Percentiles rank a stretch among this genome's conserved stretches.
Evolutionary conservation across 2,797 vertebrate genomes (phyloP).

Genomic region (Pteronotus mesoamericanus): DNA sequence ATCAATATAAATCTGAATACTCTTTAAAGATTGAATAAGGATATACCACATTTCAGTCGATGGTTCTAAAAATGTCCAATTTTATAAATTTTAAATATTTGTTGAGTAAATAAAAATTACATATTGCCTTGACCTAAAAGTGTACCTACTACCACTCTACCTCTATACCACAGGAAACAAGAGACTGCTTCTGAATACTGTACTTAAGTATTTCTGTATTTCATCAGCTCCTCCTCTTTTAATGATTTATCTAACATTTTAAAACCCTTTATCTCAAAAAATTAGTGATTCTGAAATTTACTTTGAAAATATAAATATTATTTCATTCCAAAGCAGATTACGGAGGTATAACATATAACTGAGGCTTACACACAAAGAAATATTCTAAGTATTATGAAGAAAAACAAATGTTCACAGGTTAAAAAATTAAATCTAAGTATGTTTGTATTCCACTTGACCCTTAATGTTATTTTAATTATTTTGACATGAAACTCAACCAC

Average conservation of each 20-base stretch:
- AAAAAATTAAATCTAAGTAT: background rate
- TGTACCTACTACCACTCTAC: background rate
- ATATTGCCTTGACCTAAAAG: background rate
- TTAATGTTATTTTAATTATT: background rate
- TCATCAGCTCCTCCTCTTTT: background rate
- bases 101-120: background rate
- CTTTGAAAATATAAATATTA: constrained; percentile 8
- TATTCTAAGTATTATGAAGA: background rate
- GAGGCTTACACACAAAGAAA: background rate
- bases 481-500: constrained; percentile 21
- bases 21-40: background rate
- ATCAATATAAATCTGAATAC: constrained; percentile 29
- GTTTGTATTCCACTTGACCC: background rate
- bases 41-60: background rate
- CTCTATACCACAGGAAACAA: background rate
- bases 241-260: background rate
- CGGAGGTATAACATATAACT: background rate
- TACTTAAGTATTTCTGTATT: constrained; percentile 22
- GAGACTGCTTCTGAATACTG: background rate
- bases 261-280: background rate
- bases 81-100: constrained; percentile 5
- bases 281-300: constrained; percentile 31
- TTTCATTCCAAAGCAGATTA: constrained; percentile 14
- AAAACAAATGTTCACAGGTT: constrained; percentile 34
- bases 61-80: constrained; percentile 16